These are phyloP conservation scores for Rotaria sp. DNA, from an alignment of 2,888 invertebrate genomes.

Conservation along the genomic window DNA sequence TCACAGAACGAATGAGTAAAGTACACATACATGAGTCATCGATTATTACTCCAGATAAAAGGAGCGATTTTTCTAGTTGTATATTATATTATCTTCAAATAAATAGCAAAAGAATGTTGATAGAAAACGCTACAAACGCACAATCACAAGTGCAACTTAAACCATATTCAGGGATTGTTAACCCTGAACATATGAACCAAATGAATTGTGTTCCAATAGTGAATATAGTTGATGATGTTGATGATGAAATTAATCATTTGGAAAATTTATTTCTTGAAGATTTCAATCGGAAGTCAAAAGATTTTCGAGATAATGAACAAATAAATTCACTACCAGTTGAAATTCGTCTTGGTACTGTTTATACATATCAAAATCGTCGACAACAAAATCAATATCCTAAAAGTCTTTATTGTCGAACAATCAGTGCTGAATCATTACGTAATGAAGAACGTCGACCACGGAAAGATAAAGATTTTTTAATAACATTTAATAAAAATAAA, in stretches of 20 bases:
- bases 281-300: neutral
- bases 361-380: conserved; percentile 22
- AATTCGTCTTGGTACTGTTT: conserved; percentile 27
- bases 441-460: conserved; percentile 11
- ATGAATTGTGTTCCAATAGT: neutral
- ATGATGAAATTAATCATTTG: neutral
- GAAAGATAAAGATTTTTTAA: conserved; percentile 1
- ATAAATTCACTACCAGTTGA: neutral
- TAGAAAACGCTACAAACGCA: neutral
- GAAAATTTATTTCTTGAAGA: neutral
- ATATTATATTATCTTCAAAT: neutral
- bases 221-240: no score
- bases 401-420: neutral
- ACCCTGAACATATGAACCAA: neutral
- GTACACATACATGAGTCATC: neutral
- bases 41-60: neutral
- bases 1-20: neutral
- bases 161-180: neutral
- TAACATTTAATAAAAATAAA: conserved; percentile 22
- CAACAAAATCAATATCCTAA: neutral
- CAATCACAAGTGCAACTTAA: neutral
- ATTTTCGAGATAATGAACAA: neutral
- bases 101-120: neutral
- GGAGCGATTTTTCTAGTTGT: neutral
- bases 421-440: neutral